phyloP scores from a whole-genome alignment of 2,113 vertebrate genomes.

The Lasiurus cinereus region DNA sequence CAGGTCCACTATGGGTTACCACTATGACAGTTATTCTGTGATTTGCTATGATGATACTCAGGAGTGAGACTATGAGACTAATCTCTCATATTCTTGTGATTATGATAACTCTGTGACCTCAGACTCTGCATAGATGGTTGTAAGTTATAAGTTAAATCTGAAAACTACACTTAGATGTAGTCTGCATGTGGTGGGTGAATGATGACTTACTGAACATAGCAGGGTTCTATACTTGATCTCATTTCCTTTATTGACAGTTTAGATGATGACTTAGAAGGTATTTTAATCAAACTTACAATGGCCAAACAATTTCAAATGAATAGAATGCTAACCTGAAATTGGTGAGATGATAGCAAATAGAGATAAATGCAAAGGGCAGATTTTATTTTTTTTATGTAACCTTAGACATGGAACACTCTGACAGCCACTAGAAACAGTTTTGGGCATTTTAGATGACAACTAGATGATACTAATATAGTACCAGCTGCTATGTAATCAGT shows the following conservation, averaged over 20 bases:
- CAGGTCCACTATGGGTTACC: neutral
- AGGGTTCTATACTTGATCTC: neutral
- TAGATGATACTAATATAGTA: neutral
- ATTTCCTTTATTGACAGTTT: neutral
- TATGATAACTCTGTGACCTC: neutral
- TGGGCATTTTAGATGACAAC: neutral
- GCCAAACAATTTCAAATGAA: neutral
- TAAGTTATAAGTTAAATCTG: neutral
- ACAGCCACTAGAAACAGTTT: neutral
- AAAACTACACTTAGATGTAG: neutral
- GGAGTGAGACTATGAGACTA: neutral
- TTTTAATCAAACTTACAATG: neutral
- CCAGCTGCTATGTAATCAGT: neutral
- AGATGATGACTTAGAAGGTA: slow-evolving; percentile 1
- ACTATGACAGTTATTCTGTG: neutral
- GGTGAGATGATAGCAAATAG: neutral
- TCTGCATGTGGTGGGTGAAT: neutral
- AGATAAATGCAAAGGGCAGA: slow-evolving; percentile 26
- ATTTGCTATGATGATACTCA: neutral
- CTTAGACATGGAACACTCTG: neutral
- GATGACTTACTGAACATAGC: neutral
- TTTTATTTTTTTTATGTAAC: slow-evolving; percentile 30
- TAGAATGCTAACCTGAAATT: neutral
- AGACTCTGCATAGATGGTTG: neutral
- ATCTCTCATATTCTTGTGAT: neutral